Evolutionary conservation across 2,797 vertebrate genomes (phyloP).

Genomic region (Chiropotes sagulatus): DNA sequence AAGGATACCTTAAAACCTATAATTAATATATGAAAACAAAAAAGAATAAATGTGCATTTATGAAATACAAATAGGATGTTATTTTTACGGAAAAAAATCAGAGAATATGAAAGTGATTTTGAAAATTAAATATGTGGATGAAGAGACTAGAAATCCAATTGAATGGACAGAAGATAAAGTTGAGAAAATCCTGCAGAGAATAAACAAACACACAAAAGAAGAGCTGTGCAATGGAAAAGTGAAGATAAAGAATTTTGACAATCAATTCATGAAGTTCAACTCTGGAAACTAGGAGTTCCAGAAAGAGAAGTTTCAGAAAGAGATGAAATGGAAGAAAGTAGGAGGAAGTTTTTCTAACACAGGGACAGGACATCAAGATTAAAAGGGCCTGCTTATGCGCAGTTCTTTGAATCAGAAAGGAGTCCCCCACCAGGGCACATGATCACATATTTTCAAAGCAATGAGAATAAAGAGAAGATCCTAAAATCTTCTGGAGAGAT

Average conservation of each 20-base stretch:
- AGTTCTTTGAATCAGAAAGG: background rate
- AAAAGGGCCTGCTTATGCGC: background rate
- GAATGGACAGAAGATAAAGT: background rate
- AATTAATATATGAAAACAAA: background rate
- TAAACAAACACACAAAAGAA: background rate
- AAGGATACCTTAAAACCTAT: background rate
- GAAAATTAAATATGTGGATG: background rate
- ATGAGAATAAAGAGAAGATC: background rate
- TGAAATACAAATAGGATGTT: background rate
- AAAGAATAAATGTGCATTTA: background rate
- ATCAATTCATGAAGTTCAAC: background rate
- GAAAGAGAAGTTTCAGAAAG: background rate
- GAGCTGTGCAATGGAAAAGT: background rate
- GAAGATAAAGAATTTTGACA: background rate
- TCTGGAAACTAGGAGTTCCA: background rate
- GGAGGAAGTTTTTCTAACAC: background rate
- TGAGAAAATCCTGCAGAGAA: slow-evolving; percentile 1
- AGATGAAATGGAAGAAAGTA: background rate
- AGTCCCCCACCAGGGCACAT: background rate
- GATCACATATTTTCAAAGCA: background rate
- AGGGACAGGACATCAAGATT: background rate
- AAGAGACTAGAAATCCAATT: slow-evolving; percentile 2
- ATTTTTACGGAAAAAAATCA: background rate
- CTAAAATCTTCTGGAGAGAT: background rate
- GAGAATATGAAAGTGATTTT: background rate